phyloP scores from a whole-genome alignment of 1,140 invertebrate species.

The Hestina assimilis region DNA sequence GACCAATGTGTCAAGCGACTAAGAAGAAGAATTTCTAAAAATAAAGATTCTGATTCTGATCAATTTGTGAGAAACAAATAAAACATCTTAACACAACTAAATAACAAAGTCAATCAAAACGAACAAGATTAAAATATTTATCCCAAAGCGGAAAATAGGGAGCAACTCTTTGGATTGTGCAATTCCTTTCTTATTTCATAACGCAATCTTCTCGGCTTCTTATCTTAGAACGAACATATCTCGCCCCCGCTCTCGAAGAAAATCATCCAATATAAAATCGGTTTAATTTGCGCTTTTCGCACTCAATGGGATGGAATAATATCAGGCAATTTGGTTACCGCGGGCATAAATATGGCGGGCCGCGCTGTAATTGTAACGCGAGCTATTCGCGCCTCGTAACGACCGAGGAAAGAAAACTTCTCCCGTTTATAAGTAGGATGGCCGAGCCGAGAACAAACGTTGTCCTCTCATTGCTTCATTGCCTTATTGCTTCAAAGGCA shows the following conservation, averaged over 20 bases:
- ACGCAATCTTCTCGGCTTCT: constrained; percentile 72
- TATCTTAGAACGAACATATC: constrained; percentile 75
- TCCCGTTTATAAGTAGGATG: constrained; percentile 58
- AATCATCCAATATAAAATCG: constrained; percentile 79
- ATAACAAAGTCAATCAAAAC: constrained; percentile 28
- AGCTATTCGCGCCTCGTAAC: constrained; percentile 75
- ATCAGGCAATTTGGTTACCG: constrained; percentile 78
- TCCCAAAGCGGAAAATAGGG: constrained; percentile 45
- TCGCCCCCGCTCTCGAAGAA: constrained; percentile 71
- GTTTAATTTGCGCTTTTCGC: constrained; percentile 78
- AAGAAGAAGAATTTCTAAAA: neutral
- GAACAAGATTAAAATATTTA: constrained; percentile 55
- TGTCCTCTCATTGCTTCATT: constrained; percentile 22
- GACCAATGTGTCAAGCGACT: too few relatives aligned
- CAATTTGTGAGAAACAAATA: neutral
- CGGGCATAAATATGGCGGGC: constrained; percentile 76
- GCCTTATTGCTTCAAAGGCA: constrained; percentile 9
- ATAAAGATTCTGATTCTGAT: too few relatives aligned
- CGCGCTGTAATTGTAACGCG: constrained; percentile 75
- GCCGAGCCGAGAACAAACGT: constrained; percentile 32
- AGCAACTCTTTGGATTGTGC: constrained; percentile 69
- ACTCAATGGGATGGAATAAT: constrained; percentile 79
- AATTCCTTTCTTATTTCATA: constrained; percentile 78
- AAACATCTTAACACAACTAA: constrained; percentile 7
- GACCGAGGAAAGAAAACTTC: constrained; percentile 70